Evolutionary conservation across 2,888 invertebrate species (phyloP), one percentile per base, ranked within the genome.

Genomic region (Chironomus riparius): DNA sequence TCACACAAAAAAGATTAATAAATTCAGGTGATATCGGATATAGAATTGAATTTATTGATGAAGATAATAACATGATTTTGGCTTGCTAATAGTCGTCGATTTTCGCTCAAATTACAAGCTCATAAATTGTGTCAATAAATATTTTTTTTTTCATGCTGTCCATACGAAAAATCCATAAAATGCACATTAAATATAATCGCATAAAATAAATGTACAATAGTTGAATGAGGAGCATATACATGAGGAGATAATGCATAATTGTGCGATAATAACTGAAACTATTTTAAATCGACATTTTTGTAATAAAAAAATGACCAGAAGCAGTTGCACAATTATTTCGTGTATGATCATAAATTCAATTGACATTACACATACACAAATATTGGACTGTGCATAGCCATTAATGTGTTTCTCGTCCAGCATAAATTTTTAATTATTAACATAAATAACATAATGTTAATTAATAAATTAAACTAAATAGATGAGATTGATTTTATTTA

Each of bases 31-130:
- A 50, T 24, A 70, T 70, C 50, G 48, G 18, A 22, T 50, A 22
- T 70, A 13, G 22, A 13, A 50, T 13, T 15, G 50, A 22, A 61
- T 72, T 72, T 72, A 72, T 72, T 70, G 70, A 70, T 70, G 50
- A 56, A 50, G 50, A 70, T 70, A 28, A 72, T 50, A 72, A 72
- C 61, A 72, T 24, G 72, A 47, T 28, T 61, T 72, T 72, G 50
- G 72, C 61, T 61, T 38, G 47, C 62, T 72, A 65, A 65, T 65
- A 65, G 24, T 61, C 62, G 15, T 38, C 38, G 38, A 38, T 38
- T 38, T 38, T 38, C 62, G 47, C n/a, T 7, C 21, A 28, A 62
- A 62, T 61, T 61, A 21, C 22, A 65, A 65, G 65, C 65, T 24
- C 65, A 65, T 65, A 65, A 65, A 65, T 65, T 65, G 38, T 38